These are phyloP conservation scores for Gobio occitaniae DNA, from an alignment of 2,797 vertebrate species.

Conservation along the genomic window DNA sequence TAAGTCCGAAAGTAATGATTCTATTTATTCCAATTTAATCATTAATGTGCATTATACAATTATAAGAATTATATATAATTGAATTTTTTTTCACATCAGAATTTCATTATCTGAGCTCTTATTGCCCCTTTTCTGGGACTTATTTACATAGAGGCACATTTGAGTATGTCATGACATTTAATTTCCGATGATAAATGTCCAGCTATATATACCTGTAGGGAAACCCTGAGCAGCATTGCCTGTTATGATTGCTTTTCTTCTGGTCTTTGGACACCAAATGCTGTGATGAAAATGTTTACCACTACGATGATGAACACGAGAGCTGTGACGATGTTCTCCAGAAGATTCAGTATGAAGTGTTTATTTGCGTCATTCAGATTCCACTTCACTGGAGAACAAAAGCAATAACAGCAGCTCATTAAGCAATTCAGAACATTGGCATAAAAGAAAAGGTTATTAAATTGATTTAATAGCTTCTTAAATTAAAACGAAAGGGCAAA, in stretches of 20 bases:
- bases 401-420: conserved; percentile 12
- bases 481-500: background rate
- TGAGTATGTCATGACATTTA: background rate
- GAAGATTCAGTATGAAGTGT: conserved; percentile 87
- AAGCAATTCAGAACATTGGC: background rate
- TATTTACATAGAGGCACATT: conserved; percentile 6
- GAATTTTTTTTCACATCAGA: background rate
- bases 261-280: conserved; percentile 93
- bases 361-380: conserved; percentile 91
- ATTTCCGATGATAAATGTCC: background rate
- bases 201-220: background rate
- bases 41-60: background rate
- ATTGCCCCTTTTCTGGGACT: background rate
- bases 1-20: background rate
- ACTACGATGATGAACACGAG: conserved; percentile 95
- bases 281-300: conserved; percentile 95
- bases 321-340: conserved; percentile 92
- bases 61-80: background rate
- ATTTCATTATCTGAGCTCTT: background rate
- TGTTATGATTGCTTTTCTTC: conserved; percentile 25
- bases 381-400: conserved; percentile 85
- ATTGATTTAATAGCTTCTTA: background rate
- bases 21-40: background rate
- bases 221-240: background rate
- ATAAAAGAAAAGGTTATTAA: background rate